Base-by-base conservation (phyloP, 2,888 invertebrate genomes). In the Tipula lateralis region DNA sequence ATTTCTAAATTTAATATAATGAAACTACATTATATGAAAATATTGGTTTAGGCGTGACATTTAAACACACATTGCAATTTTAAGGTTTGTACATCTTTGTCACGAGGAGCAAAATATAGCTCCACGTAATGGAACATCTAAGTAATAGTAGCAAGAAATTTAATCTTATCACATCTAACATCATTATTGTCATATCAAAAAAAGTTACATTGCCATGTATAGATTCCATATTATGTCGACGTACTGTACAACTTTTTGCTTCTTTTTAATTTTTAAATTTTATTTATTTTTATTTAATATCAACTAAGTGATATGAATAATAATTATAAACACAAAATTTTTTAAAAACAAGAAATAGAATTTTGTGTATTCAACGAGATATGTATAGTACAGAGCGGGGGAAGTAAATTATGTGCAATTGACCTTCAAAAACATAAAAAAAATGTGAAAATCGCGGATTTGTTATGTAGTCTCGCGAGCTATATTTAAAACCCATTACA, bases 391-490 rank as follows among this genome's bases (percentile, higher is more conserved):
- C 5, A 66, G 66, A 19, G 66, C 66, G 66, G 66, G 66, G 66
- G 66, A 66, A 66, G 66, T 66, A 66, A 66, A 66, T 66, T 66
- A 66, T 66, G 66, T 66, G 66, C 66, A 66, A 66, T 66, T 66
- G 66, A 66, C 66, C 66, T 66, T 66, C 66, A 66, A 66, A 66
- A 24, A 24, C 19, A 66, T 66, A 24, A 66, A 66, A 66, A 24
- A 66, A 24, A 9, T 66, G 24, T 24, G 12, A 66, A 66, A 66
- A 19, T 66, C 66, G 66, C 66, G 24, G 24, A 66, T 13, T 24
- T 24, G 12, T 44, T 50, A 66, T 66, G 66, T 66, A 24, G 66
- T 66, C 24, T 66, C 66, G 24, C 66, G 24, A 66, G 66, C 66
- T 66, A 66, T 66, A 66, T 66, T 66, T 66, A 66, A 66, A 66